These are phyloP conservation scores for Percina caprodes DNA, from an alignment of 2,113 vertebrate species.

Conservation along the genomic window DNA sequence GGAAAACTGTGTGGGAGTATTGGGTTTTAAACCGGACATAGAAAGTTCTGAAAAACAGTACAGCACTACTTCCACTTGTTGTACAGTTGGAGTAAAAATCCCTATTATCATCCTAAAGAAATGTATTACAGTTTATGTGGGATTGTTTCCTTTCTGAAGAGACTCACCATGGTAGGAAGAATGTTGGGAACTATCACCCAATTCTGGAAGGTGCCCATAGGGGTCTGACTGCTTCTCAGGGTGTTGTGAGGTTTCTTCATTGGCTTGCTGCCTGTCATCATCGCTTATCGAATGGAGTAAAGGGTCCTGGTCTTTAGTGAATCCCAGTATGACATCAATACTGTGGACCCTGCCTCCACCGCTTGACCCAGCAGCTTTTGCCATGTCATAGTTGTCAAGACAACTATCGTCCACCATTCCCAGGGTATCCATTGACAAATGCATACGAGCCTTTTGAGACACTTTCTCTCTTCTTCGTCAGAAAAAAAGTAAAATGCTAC, in stretches of 20 bases:
- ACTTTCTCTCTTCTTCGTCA: slow-evolving; percentile 39
- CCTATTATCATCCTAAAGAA: background rate
- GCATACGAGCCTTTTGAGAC: slow-evolving; percentile 77
- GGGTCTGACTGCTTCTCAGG: slow-evolving; percentile 64
- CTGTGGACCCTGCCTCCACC: slow-evolving; percentile 82
- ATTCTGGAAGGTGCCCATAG: slow-evolving; percentile 74
- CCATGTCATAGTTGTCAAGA: slow-evolving; percentile 84
- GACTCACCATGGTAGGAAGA: slow-evolving; percentile 80
- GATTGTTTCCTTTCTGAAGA: background rate
- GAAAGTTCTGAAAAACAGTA: background rate
- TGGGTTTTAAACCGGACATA: background rate
- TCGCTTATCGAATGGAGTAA: slow-evolving; percentile 74
- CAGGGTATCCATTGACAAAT: slow-evolving; percentile 85
- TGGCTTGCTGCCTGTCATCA: slow-evolving; percentile 66
- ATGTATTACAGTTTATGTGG: background rate
- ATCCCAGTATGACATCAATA: slow-evolving; percentile 87
- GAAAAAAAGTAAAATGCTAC: slow-evolving; percentile 12
- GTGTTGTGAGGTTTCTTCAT: slow-evolving; percentile 57
- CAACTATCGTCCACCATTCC: slow-evolving; percentile 85
- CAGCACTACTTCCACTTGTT: background rate
- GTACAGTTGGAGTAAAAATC: slow-evolving; percentile 1
- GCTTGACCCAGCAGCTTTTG: slow-evolving; percentile 79
- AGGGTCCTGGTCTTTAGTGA: slow-evolving; percentile 86
- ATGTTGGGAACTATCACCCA: slow-evolving; percentile 68
- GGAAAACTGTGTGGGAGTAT: background rate